Conservation (phyloP, 2,113 vertebrate genomes). For the Pteruthius melanotis region DNA sequence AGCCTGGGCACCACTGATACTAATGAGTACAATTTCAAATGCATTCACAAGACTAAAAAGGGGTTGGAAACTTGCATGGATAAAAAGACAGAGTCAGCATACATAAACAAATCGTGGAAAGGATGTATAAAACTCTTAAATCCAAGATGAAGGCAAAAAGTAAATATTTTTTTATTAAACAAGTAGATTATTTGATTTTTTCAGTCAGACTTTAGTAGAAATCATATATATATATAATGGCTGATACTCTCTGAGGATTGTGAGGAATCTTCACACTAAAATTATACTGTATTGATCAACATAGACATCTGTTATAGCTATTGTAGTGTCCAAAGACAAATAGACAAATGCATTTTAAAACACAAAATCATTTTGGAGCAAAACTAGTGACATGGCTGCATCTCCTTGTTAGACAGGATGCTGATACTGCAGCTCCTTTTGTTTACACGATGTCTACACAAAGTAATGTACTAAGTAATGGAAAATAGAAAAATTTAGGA, state of each 20-base stretch:
- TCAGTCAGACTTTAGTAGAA: neutral
- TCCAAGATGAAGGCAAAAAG: neutral
- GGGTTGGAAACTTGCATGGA: neutral
- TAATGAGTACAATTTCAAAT: neutral
- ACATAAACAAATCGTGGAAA: neutral
- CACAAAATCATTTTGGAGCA: neutral
- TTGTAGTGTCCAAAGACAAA: neutral
- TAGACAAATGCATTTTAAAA: neutral
- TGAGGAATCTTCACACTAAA: neutral
- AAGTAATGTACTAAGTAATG: neutral
- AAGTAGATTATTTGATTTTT: neutral
- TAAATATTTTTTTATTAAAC: neutral
- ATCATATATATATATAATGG: neutral
- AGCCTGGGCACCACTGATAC: neutral
- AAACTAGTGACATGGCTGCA: neutral
- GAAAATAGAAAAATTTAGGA: neutral
- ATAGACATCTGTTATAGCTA: neutral
- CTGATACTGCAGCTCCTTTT: neutral
- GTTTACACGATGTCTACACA: neutral
- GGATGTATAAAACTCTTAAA: neutral
- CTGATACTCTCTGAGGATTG: neutral
- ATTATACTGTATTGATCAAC: neutral
- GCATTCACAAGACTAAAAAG: neutral
- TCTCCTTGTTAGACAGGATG: neutral
- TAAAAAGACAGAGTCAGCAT: neutral